Evolutionary conservation across 2,113 vertebrate species (phyloP).

Genomic region (Microtus pennsylvanicus): DNA sequence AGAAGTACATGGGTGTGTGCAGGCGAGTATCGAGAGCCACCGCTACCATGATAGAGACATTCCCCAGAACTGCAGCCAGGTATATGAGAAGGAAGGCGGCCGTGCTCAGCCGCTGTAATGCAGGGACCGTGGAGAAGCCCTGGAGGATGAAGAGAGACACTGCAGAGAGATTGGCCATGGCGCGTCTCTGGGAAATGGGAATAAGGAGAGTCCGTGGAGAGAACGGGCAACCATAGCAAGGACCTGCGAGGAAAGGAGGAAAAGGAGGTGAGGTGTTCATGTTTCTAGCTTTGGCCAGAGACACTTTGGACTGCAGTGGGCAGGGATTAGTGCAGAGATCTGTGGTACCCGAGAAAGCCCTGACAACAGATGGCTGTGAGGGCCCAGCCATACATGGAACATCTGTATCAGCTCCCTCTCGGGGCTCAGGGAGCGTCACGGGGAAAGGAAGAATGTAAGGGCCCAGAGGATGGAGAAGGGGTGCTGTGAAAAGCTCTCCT

Average conservation of each 20-base stretch:
- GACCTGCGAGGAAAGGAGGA: not conserved
- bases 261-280: not conserved
- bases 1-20: conserved; percentile 61
- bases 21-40: not conserved
- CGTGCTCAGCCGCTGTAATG: not conserved
- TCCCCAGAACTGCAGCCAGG: conserved; percentile 8
- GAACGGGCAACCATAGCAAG: not conserved
- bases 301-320: not conserved
- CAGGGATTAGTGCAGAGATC: not conserved
- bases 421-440: too few relatives aligned
- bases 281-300: not conserved
- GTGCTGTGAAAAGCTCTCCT: not conserved
- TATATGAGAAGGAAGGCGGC: conserved; percentile 1
- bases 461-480: not conserved
- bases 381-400: not conserved
- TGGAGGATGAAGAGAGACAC: conserved; percentile 25
- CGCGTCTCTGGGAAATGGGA: not conserved
- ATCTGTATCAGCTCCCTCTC: too few relatives aligned
- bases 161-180: not conserved
- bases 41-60: not conserved
- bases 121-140: not conserved
- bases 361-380: not conserved
- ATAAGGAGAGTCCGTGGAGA: not conserved
- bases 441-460: too few relatives aligned
- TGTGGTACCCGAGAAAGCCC: too few relatives aligned